Percentiles rank a stretch among this genome's conserved stretches.
Conservation (phyloP, 2,888 invertebrate genomes). For the Dexiosoma caninum region DNA sequence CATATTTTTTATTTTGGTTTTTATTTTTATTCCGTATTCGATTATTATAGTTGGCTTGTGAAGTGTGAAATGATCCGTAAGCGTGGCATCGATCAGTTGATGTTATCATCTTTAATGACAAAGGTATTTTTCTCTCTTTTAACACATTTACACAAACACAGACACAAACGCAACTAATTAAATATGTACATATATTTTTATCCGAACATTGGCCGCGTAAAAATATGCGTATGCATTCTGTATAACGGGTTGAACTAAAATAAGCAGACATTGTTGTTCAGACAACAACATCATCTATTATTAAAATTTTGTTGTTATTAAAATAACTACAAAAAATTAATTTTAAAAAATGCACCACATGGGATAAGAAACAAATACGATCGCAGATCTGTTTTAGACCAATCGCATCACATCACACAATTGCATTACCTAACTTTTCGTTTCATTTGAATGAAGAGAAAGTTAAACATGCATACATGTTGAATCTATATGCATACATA, state of each 20-base stretch:
- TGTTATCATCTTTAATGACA: constrained; percentile 53
- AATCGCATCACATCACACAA: constrained; percentile 41
- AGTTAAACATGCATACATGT: neutral
- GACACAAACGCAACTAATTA: neutral
- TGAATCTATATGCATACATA: neutral
- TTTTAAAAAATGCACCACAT: neutral
- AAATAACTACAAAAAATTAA: constrained; percentile 12
- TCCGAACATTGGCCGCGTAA: constrained; percentile 13
- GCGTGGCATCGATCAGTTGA: constrained; percentile 62
- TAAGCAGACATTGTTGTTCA: constrained; percentile 60
- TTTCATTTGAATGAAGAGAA: neutral
- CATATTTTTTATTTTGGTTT: constrained; percentile 31
- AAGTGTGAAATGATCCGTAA: constrained; percentile 65
- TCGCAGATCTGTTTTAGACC: constrained; percentile 40
- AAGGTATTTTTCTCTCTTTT: constrained; percentile 39
- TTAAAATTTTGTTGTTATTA: neutral
- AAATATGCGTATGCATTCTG: constrained; percentile 42
- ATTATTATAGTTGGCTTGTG: constrained; percentile 36
- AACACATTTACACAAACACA: neutral
- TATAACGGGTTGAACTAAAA: constrained; percentile 64
- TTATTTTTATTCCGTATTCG: constrained; percentile 15
- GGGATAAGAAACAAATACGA: neutral
- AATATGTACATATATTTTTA: neutral
- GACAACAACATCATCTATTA: constrained; percentile 21
- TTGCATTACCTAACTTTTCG: constrained; percentile 1